Percentiles rank a stretch among this genome's conserved stretches.
These are phyloP conservation scores for Drosophila subpulchrella DNA, from an alignment of 1,140 invertebrate genomes.

Conservation along the genomic window DNA sequence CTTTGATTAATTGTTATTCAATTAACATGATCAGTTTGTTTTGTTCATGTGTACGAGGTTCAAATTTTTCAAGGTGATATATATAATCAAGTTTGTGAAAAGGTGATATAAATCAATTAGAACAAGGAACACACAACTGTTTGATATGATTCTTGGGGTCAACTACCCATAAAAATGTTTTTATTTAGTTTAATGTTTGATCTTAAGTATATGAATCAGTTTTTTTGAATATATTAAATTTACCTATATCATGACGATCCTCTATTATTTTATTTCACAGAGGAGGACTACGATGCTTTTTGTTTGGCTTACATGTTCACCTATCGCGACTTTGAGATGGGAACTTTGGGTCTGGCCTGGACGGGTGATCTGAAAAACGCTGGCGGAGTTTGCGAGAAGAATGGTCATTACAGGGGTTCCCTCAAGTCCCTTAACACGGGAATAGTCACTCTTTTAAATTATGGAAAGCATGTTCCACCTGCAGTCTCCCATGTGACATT, in stretches of 20 bases:
- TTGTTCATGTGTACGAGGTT: slow-evolving; percentile 7
- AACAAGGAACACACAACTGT: neutral
- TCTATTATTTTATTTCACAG: slow-evolving; percentile 85
- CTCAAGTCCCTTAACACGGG: slow-evolving; percentile 99
- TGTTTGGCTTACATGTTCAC: slow-evolving; percentile 99
- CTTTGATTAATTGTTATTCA: neutral
- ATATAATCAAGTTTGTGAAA: neutral
- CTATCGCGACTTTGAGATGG: slow-evolving; percentile 99
- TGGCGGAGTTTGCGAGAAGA: slow-evolving; percentile 97
- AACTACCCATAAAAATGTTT: neutral
- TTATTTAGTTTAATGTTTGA: neutral
- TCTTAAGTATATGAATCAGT: too few species aligned
- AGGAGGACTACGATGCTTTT: slow-evolving; percentile 99
- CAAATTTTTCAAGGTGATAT: neutral
- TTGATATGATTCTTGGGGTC: neutral
- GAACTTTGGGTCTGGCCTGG: slow-evolving; percentile 99
- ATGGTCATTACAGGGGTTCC: slow-evolving; percentile 97
- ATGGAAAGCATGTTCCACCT: slow-evolving; percentile 98
- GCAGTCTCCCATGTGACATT: slow-evolving; percentile 99
- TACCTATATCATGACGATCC: too few species aligned
- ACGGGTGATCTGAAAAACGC: slow-evolving; percentile 97
- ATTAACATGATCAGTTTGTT: slow-evolving; percentile 7
- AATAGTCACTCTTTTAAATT: slow-evolving; percentile 98
- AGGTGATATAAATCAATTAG: slow-evolving; percentile 3
- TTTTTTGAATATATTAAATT: too few species aligned